A percentile compares a stretch with the other conserved stretches of the same genome.
Conservation (phyloP, 2,888 invertebrate species). For the Choristoneura rosaceana region DNA sequence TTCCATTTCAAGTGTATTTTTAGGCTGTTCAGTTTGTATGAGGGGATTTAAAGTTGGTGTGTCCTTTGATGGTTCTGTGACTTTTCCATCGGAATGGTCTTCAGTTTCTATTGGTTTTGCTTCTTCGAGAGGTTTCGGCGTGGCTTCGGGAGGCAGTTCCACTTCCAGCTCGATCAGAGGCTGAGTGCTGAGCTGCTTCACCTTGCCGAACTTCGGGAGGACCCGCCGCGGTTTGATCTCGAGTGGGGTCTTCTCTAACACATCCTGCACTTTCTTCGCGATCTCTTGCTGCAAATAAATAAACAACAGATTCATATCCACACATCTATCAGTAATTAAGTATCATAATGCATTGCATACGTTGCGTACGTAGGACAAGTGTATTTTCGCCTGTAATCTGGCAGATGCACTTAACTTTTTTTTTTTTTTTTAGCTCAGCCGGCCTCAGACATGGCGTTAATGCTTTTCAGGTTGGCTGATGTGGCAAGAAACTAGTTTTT, state of each 20-base stretch:
- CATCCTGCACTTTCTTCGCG: conserved; percentile 88
- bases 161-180: conserved; percentile 66
- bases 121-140: neutral
- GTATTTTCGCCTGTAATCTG: too few species aligned
- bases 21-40: conserved; percentile 47
- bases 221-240: conserved; percentile 77
- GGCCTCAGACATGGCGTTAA: too few species aligned
- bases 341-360: too few species aligned
- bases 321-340: too few species aligned
- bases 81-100: conserved; percentile 24
- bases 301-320: neutral
- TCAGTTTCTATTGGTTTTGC: neutral
- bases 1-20: conserved; percentile 38
- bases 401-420: too few species aligned
- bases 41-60: neutral
- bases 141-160: conserved; percentile 17
- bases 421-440: too few species aligned
- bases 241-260: conserved; percentile 91
- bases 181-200: conserved; percentile 58
- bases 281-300: conserved; percentile 87
- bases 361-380: too few species aligned
- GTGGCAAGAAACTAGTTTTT: too few species aligned
- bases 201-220: conserved; percentile 66
- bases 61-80: conserved; percentile 17
- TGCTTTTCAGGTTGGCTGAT: too few species aligned